Evolutionary conservation across 2,797 vertebrate genomes (phyloP).

Genomic region (Enteromius radiatus): DNA sequence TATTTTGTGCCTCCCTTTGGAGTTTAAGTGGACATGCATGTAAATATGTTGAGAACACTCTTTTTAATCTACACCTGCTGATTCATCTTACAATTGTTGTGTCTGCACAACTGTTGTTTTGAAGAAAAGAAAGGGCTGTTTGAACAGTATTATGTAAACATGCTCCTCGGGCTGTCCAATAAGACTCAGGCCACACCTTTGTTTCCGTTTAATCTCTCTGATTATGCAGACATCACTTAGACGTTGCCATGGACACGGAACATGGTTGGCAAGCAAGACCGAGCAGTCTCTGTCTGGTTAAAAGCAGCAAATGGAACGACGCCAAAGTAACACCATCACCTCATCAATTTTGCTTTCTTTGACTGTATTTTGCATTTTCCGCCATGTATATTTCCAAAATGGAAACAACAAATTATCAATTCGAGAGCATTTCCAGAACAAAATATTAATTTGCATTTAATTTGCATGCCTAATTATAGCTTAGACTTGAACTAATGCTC

Average conservation of each 20-base stretch:
- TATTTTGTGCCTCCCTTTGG: not conserved
- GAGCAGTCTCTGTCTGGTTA: constrained; percentile 48
- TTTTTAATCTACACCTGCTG: constrained; percentile 4
- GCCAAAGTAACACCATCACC: constrained; percentile 33
- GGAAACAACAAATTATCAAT: not conserved
- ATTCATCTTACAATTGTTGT: constrained; percentile 16
- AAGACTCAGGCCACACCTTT: constrained; percentile 54
- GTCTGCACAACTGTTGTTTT: constrained; percentile 36
- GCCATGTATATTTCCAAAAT: not conserved
- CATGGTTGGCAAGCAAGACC: constrained; percentile 61
- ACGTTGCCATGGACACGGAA: constrained; percentile 64
- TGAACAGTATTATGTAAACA: constrained; percentile 58
- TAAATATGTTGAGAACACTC: not conserved
- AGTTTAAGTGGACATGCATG: not conserved
- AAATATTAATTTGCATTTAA: not conserved
- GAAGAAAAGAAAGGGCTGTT: constrained; percentile 40
- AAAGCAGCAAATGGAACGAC: constrained; percentile 46
- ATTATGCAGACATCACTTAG: constrained; percentile 69
- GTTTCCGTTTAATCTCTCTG: constrained; percentile 62
- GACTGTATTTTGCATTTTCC: not conserved
- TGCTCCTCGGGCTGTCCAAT: constrained; percentile 42
- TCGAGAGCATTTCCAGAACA: not conserved
- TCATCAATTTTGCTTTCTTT: not conserved
- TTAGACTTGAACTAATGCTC: constrained; percentile 9
- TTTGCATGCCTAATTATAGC: not conserved